These are phyloP conservation scores for Semotilus atromaculatus DNA, from an alignment of 2,797 vertebrate species.

Conservation along the genomic window DNA sequence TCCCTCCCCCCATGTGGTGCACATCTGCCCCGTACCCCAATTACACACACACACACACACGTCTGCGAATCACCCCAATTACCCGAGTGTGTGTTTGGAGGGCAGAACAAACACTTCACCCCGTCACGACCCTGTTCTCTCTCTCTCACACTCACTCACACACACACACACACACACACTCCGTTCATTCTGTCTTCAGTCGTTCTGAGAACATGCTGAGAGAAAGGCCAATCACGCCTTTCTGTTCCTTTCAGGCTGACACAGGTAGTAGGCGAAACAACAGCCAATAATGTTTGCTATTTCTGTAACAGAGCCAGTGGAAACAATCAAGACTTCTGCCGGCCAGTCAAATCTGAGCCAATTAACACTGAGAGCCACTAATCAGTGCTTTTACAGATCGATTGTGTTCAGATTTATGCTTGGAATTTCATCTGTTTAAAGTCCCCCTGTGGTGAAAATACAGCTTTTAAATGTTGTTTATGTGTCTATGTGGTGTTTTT, in stretches of 20 bases:
- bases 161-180: neutral
- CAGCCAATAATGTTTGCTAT: conserved; percentile 16
- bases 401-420: neutral
- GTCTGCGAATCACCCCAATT: conserved; percentile 40
- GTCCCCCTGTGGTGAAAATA: no score
- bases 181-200: neutral
- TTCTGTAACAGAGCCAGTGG: neutral
- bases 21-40: conserved; percentile 68
- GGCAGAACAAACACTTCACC: conserved; percentile 58
- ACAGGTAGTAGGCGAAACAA: conserved; percentile 13
- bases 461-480: no score
- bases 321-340: neutral
- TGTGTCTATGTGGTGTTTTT: no score
- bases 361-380: neutral
- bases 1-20: conserved; percentile 72
- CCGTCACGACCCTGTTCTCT: neutral
- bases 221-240: neutral
- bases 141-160: neutral
- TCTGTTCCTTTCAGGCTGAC: neutral
- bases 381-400: neutral
- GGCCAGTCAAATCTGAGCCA: neutral
- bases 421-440: no score
- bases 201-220: neutral
- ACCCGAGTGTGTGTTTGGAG: conserved; percentile 64
- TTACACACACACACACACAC: conserved; percentile 60